Conservation (phyloP, 1,140 invertebrate species). For the Drosophila melanogaster region Release_6_plus_ISO1_MT NT_033777.3:11337001-11337500, state of each 20-base stretch:
- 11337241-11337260: conserved; percentile 67
- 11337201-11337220: conserved; percentile 23
- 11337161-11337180: conserved; percentile 2
- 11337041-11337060: conserved; percentile 56
- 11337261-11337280: conserved; percentile 69
- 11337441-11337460: conserved; percentile 5
- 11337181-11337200: conserved; percentile 12
- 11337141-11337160: conserved; percentile 2
- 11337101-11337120: conserved; percentile 71
- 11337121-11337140: conserved; percentile 48
- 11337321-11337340: conserved; percentile 72
- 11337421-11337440: conserved; percentile 25
- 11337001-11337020: conserved; percentile 45
- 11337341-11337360: conserved; percentile 77
- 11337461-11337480: conserved; percentile 61
- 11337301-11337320: conserved; percentile 59
- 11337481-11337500: conserved; percentile 53
- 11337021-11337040: conserved; percentile 50
- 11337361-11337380: conserved; percentile 48
- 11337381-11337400: conserved; percentile 72
- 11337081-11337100: conserved; percentile 52
- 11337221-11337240: conserved; percentile 67
- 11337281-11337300: conserved; percentile 65
- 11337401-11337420: conserved; percentile 72
- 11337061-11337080: conserved; percentile 73